Conservation (phyloP, 2,888 invertebrate genomes). For the Acronicta leporina region DNA sequence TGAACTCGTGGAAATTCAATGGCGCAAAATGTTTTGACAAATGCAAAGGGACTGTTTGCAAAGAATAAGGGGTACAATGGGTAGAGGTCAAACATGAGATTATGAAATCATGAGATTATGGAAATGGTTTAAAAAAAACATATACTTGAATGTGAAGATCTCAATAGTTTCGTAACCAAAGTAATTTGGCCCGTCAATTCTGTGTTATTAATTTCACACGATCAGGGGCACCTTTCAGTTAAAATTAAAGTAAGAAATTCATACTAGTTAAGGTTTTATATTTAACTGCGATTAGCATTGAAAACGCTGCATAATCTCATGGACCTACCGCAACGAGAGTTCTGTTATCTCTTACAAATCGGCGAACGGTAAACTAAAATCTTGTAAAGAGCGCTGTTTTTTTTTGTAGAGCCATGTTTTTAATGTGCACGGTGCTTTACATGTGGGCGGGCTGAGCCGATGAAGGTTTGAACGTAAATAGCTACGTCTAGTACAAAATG, state of each 20-base stretch:
- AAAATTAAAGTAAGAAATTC: constrained; percentile 28
- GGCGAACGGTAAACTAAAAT: constrained; percentile 48
- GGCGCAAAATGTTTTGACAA: too few relatives aligned
- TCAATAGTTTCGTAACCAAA: constrained; percentile 23
- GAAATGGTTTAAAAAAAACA: constrained; percentile 15
- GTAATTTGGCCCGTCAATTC: constrained; percentile 31
- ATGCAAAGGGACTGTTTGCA: too few relatives aligned
- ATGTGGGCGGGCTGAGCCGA: constrained; percentile 42
- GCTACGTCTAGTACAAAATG: constrained; percentile 43
- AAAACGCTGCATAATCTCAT: constrained; percentile 58
- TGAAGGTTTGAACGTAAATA: constrained; percentile 49
- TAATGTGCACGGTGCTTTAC: constrained; percentile 29
- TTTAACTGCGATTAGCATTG: constrained; percentile 49
- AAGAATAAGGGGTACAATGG: too few relatives aligned
- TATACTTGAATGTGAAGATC: neutral
- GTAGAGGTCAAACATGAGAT: too few relatives aligned
- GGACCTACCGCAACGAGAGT: constrained; percentile 65
- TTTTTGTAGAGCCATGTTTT: constrained; percentile 26
- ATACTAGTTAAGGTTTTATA: constrained; percentile 15
- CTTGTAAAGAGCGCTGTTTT: constrained; percentile 26
- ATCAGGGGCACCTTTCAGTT: constrained; percentile 34
- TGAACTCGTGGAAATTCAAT: too few relatives aligned
- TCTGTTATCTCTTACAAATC: constrained; percentile 59
- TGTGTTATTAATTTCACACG: constrained; percentile 41
- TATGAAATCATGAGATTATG: constrained; percentile 6